Percentiles rank a stretch among this genome's conserved stretches.
These are phyloP conservation scores for Helicoverpa zea DNA, from an alignment of 1,140 invertebrate species.

Conservation along the genomic window DNA sequence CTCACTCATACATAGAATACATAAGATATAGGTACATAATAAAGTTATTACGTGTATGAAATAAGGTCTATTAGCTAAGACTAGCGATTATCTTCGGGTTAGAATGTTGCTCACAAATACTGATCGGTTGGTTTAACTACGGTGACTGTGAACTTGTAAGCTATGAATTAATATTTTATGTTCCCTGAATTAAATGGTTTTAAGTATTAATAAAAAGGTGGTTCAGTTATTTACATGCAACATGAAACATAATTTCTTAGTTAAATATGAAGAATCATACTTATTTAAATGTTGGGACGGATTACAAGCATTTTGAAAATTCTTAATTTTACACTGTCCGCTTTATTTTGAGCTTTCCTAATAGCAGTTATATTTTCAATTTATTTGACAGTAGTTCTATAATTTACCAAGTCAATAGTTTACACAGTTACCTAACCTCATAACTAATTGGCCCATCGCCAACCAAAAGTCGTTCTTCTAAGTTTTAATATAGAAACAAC, in stretches of 20 bases:
- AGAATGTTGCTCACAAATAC: conserved; percentile 13
- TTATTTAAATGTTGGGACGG: too few relatives aligned
- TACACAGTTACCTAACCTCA: conserved; percentile 6
- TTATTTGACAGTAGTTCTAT: not conserved
- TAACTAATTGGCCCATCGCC: conserved; percentile 71
- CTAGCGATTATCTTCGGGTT: conserved; percentile 15
- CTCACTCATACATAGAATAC: not conserved
- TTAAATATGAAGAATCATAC: too few relatives aligned
- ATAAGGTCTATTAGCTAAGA: conserved; percentile 34
- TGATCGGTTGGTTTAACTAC: not conserved
- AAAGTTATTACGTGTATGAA: conserved; percentile 6
- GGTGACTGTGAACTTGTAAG: not conserved
- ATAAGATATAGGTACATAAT: not conserved
- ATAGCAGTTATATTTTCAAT: too few relatives aligned
- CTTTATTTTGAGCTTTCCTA: too few relatives aligned
- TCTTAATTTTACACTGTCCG: too few relatives aligned
- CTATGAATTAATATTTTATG: not conserved
- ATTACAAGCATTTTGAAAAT: too few relatives aligned
- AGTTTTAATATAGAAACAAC: conserved; percentile 74
- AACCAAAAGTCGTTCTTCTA: conserved; percentile 64
- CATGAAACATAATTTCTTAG: too few relatives aligned
- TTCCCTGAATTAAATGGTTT: not conserved
- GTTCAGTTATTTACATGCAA: not conserved
- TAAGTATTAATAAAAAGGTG: not conserved
- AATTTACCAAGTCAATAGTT: conserved; percentile 21